These are phyloP conservation scores for Raja brachyura DNA, from an alignment of 2,113 vertebrate species.

Conservation along the genomic window DNA sequence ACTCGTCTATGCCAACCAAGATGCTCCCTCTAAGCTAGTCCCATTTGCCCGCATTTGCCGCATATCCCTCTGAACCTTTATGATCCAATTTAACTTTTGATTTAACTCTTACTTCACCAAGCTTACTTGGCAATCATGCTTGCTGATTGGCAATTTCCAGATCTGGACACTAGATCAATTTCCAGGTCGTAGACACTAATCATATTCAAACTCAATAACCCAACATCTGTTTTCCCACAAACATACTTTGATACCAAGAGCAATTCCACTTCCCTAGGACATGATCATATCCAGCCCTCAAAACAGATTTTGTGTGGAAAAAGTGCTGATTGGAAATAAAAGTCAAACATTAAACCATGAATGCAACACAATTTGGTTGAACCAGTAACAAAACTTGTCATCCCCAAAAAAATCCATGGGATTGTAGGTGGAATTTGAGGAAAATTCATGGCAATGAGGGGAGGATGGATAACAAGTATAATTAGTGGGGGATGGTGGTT, in stretches of 20 bases:
- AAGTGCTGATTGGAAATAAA: no score
- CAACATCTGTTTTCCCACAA: neutral
- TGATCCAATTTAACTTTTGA: no score
- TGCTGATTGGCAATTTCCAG: neutral
- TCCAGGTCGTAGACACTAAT: neutral
- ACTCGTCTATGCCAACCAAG: no score
- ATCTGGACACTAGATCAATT: neutral
- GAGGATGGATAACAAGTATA: no score
- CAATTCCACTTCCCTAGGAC: neutral
- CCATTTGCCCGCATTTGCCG: no score
- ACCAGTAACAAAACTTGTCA: neutral
- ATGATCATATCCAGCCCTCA: neutral
- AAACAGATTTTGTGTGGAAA: neutral
- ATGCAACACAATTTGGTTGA: neutral
- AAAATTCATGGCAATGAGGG: no score
- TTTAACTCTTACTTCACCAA: neutral
- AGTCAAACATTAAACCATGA: neutral
- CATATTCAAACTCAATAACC: neutral
- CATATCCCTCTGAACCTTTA: no score
- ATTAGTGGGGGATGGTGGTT: no score
- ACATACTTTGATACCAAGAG: no score
- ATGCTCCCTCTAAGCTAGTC: no score
- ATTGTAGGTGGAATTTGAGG: no score
- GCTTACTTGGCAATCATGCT: neutral
- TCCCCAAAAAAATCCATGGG: no score